A percentile compares a stretch with the other conserved stretches of the same genome.
Conservation (phyloP, 2,888 invertebrate genomes). For the Nomada hirtipes region DNA sequence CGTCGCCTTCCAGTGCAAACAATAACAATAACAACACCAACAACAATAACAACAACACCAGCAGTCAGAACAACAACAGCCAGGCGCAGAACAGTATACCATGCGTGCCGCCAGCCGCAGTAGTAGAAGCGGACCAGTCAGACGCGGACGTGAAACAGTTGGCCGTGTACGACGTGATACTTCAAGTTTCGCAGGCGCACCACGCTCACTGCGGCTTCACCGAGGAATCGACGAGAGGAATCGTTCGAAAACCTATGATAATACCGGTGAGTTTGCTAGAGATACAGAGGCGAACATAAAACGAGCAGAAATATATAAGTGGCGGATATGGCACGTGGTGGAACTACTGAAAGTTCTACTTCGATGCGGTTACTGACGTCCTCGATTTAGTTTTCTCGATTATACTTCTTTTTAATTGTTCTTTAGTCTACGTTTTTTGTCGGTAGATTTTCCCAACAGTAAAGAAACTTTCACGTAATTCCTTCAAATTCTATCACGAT, state of each 20-base stretch:
- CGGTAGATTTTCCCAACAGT: too few relatives aligned
- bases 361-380: too few relatives aligned
- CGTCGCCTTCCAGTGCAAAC: slow-evolving; percentile 82
- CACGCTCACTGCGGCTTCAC: slow-evolving; percentile 95
- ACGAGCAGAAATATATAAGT: neutral
- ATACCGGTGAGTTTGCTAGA: slow-evolving; percentile 84
- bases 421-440: too few relatives aligned
- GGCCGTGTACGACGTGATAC: slow-evolving; percentile 91
- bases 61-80: slow-evolving; percentile 70
- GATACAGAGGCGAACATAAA: neutral
- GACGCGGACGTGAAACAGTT: slow-evolving; percentile 86
- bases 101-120: slow-evolving; percentile 82
- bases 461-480: too few relatives aligned
- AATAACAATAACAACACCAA: slow-evolving; percentile 85
- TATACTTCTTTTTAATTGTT: too few relatives aligned
- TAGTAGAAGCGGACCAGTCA: slow-evolving; percentile 85
- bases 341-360: neutral
- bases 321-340: neutral
- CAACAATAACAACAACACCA: slow-evolving; percentile 73
- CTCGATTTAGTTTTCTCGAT: too few relatives aligned
- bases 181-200: slow-evolving; percentile 93
- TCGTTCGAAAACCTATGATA: slow-evolving; percentile 89
- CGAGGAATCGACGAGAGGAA: slow-evolving; percentile 91
- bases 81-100: slow-evolving; percentile 82
- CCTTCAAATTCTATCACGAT: too few relatives aligned